These are phyloP conservation scores for Ectemnius lituratus DNA, from an alignment of 2,888 invertebrate genomes.

Conservation along the genomic window DNA sequence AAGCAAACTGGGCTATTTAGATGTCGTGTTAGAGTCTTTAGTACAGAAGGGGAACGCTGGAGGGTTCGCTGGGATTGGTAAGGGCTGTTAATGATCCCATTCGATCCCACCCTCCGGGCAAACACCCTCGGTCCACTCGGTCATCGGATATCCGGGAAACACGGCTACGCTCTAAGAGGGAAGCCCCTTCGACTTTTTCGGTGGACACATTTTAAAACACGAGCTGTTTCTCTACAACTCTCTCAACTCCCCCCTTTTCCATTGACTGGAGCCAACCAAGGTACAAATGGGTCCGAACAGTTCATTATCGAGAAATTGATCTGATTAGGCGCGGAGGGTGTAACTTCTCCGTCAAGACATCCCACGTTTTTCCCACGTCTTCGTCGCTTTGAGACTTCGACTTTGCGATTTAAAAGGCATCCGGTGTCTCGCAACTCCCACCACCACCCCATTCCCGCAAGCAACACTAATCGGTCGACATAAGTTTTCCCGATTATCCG, in stretches of 20 bases:
- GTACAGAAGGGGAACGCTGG: too few species aligned
- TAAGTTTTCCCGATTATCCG: too few species aligned
- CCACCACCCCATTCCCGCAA: background rate
- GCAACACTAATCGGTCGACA: too few species aligned
- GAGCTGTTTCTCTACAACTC: conserved; percentile 7
- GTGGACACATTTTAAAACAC: conserved; percentile 61
- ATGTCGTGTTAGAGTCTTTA: too few species aligned
- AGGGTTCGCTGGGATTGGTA: too few species aligned
- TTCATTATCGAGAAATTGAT: conserved; percentile 77
- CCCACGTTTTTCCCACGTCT: conserved; percentile 57
- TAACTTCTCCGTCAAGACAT: conserved; percentile 60
- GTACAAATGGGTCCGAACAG: conserved; percentile 55
- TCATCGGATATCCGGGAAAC: conserved; percentile 57
- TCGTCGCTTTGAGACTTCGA: conserved; percentile 24
- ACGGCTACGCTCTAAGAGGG: conserved; percentile 63
- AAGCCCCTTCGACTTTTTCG: conserved; percentile 63
- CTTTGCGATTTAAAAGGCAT: conserved; percentile 37
- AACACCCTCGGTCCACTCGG: background rate
- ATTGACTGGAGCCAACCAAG: conserved; percentile 31
- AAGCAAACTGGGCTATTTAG: too few species aligned
- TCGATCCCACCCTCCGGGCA: too few species aligned
- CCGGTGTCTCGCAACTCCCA: conserved; percentile 29
- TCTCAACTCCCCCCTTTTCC: conserved; percentile 2
- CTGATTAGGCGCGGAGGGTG: conserved; percentile 67
- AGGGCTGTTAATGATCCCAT: too few species aligned